Conservation (phyloP, 2,797 vertebrate genomes). For the Remorina albescens region DNA sequence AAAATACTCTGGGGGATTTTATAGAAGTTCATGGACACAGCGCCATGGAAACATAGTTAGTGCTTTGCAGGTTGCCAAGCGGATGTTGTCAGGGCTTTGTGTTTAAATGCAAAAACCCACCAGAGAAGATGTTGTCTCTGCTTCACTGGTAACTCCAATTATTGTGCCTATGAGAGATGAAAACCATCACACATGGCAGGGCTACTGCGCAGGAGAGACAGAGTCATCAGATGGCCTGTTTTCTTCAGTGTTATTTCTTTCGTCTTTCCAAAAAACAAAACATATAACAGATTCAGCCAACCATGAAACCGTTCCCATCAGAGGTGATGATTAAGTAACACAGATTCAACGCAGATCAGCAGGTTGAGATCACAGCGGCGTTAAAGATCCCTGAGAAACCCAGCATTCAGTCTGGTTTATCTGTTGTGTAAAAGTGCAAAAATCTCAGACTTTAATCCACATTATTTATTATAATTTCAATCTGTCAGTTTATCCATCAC, state of each 20-base stretch:
- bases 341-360: constrained; percentile 44
- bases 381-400: neutral
- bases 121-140: constrained; percentile 35
- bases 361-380: constrained; percentile 35
- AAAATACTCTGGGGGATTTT: constrained; percentile 69
- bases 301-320: constrained; percentile 60
- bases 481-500: neutral
- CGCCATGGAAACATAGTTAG: constrained; percentile 37
- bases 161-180: constrained; percentile 35
- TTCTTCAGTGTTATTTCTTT: constrained; percentile 34
- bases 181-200: constrained; percentile 38
- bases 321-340: constrained; percentile 51
- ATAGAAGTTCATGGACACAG: constrained; percentile 68
- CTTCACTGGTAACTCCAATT: constrained; percentile 53
- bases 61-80: constrained; percentile 43
- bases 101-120: constrained; percentile 45
- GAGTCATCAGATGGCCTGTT: constrained; percentile 25
- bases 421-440: neutral
- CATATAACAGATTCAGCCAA: constrained; percentile 41
- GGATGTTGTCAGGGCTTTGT: constrained; percentile 40
- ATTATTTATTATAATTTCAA: constrained; percentile 3
- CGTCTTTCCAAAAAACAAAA: constrained; percentile 45
- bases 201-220: constrained; percentile 36
- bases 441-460: constrained; percentile 7
- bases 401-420: neutral